A percentile compares a stretch with the other conserved stretches of the same genome.
These are phyloP conservation scores for Carollia perspicillata DNA, from an alignment of 2,113 vertebrate genomes.

Conservation along the genomic window DNA sequence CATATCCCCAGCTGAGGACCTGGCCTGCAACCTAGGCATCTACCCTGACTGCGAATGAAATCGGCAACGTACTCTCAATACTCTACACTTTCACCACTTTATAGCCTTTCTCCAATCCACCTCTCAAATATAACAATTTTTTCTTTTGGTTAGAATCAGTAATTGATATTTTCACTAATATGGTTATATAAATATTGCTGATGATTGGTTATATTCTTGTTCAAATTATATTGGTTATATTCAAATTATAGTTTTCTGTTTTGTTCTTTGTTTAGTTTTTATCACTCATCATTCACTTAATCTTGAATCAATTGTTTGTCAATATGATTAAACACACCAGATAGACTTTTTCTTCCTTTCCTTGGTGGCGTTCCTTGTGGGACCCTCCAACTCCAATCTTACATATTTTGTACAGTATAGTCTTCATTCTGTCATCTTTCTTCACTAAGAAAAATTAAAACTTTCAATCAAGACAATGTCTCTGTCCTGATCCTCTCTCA, in stretches of 20 bases:
- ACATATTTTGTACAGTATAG: not conserved
- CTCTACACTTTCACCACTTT: not conserved
- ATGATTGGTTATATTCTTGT: not conserved
- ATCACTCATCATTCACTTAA: not conserved
- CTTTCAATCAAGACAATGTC: not conserved
- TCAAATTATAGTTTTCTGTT: not conserved
- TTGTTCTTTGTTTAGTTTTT: not conserved
- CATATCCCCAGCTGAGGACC: too few species aligned
- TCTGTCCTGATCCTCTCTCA: not conserved
- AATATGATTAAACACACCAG: not conserved
- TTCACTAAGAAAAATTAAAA: not conserved
- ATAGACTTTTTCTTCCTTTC: not conserved
- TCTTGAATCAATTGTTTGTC: not conserved
- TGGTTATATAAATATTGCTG: not conserved
- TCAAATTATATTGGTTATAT: not conserved
- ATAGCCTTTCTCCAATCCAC: not conserved
- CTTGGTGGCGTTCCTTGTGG: not conserved
- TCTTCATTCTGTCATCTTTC: not conserved
- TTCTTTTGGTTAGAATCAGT: not conserved
- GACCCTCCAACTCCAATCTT: not conserved
- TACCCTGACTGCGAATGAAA: too few species aligned
- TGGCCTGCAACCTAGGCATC: too few species aligned
- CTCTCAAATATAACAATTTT: not conserved
- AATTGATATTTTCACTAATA: not conserved
- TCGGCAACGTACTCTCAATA: too few species aligned